Conservation (phyloP, 64 coral and sea anemone genomes). For the Dendronephthya gigantea region DNA sequence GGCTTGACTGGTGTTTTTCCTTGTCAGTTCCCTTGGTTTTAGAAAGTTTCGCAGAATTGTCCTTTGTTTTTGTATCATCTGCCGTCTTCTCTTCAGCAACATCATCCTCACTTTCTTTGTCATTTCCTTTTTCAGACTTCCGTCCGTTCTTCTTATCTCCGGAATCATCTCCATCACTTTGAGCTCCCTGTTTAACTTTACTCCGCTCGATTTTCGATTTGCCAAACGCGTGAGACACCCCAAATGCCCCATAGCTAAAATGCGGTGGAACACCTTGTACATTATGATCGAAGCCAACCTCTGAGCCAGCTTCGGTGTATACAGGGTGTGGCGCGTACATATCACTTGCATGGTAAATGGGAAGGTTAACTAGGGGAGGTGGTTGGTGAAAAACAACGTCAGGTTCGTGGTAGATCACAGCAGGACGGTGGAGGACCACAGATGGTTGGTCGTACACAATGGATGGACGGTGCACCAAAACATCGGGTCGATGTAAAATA, state of each 20-base stretch:
- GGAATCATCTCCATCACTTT: not conserved
- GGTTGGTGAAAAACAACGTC: constrained; percentile 92
- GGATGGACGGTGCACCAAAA: constrained; percentile 75
- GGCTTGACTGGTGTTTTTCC: not conserved
- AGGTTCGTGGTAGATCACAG: constrained; percentile 73
- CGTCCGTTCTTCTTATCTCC: not conserved
- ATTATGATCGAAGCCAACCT: not conserved
- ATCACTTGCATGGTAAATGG: constrained; percentile 67
- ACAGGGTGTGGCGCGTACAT: constrained; percentile 60
- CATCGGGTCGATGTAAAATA: constrained; percentile 68
- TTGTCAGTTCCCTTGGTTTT: not conserved
- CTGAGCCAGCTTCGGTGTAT: not conserved
- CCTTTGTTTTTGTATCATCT: not conserved
- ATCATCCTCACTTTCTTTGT: no score
- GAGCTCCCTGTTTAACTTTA: not conserved
- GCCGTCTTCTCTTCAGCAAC: no score
- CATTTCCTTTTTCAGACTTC: not conserved
- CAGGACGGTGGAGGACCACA: constrained; percentile 83
- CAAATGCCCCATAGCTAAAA: not conserved
- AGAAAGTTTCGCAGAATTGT: not conserved
- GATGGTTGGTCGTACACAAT: constrained; percentile 85
- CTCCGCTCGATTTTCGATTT: not conserved
- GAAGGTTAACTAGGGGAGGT: constrained; percentile 68
- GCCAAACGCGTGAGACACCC: not conserved
- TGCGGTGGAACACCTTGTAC: not conserved